Evolutionary conservation across 2,888 invertebrate species (phyloP).

Genomic region (Cosmorhoe ocellata): DNA sequence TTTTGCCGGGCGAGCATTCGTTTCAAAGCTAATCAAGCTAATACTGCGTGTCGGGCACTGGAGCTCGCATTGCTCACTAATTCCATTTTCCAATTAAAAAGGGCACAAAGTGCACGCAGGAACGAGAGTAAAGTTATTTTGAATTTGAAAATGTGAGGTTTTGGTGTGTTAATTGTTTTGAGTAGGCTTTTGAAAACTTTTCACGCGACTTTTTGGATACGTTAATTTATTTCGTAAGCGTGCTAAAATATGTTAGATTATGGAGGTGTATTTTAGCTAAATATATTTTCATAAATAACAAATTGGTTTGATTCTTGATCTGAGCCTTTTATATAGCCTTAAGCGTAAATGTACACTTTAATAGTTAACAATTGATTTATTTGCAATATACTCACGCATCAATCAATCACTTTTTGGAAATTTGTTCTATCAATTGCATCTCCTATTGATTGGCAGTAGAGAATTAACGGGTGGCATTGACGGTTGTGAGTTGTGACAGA

Average conservation of each 20-base stretch:
- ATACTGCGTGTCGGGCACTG: conserved; percentile 56
- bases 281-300: too few relatives aligned
- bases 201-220: conserved; percentile 3
- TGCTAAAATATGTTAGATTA: too few relatives aligned
- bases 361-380: too few relatives aligned
- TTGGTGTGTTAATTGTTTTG: conserved; percentile 8
- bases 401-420: conserved; percentile 75
- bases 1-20: conserved; percentile 62
- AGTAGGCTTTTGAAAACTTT: conserved; percentile 7
- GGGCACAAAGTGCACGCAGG: conserved; percentile 39
- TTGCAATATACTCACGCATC: conserved; percentile 33
- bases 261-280: too few relatives aligned
- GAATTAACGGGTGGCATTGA: conserved; percentile 59
- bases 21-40: conserved; percentile 70
- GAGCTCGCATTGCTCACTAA: conserved; percentile 40
- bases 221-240: too few relatives aligned
- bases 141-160: conserved; percentile 8
- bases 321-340: too few relatives aligned
- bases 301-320: too few relatives aligned
- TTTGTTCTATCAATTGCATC: conserved; percentile 77
- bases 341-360: too few relatives aligned
- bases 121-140: conserved; percentile 30
- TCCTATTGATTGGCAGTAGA: conserved; percentile 61
- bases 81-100: conserved; percentile 54
- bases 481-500: conserved; percentile 60